Percentiles rank a stretch among this genome's conserved stretches.
Conservation (phyloP, 2,113 vertebrate species). For the Erythrolamprus reginae region DNA sequence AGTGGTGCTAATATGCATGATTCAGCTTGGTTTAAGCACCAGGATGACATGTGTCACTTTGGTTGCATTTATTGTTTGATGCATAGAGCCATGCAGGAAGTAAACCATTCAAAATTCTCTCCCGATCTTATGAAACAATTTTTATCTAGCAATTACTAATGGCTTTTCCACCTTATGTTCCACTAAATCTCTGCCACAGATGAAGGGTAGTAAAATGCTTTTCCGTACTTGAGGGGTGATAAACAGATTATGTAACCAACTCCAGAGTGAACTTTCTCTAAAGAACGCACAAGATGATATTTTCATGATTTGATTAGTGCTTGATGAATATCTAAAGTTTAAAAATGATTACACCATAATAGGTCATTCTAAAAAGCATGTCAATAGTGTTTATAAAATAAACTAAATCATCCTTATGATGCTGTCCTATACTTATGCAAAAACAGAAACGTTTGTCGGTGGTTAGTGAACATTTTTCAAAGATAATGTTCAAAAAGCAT, state of each 20-base stretch:
- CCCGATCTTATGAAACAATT: neutral
- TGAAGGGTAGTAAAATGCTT: neutral
- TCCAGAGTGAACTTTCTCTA: neutral
- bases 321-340: neutral
- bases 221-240: neutral
- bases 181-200: neutral
- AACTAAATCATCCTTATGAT: neutral
- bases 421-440: neutral
- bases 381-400: neutral
- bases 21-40: neutral
- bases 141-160: neutral
- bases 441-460: neutral
- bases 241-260: neutral
- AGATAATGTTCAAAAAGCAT: neutral
- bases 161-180: neutral
- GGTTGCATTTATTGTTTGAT: neutral
- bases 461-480: neutral
- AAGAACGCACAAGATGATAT: neutral
- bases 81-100: neutral
- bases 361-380: neutral
- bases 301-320: neutral
- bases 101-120: neutral
- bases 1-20: neutral
- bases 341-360: neutral
- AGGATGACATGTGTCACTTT: neutral